Evolutionary conservation across 2,113 vertebrate species (phyloP), one percentile per base, ranked within the genome.

Genomic region (Chrysemys picta): DNA sequence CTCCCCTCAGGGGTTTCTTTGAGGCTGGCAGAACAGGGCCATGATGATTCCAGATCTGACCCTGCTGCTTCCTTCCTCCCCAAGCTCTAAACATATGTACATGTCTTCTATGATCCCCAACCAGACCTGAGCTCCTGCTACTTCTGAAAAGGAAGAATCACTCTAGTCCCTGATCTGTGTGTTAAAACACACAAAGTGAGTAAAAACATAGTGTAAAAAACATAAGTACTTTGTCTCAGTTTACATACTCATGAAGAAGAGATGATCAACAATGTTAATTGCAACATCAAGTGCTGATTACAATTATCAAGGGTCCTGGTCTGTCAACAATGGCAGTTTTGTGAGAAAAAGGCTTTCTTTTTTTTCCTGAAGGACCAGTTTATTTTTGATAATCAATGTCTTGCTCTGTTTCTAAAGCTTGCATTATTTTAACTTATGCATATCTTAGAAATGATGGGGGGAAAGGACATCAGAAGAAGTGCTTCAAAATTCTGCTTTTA

Each of bases 271-370:
- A 56, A 53, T 75, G 80, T 89, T 94, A 90, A 96, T 3, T 94
- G 90, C 84, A 94, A 47, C 78, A 94, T 94, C 78, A 93, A 65
- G 52, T 82, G 52, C 86, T 83, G 82, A 80, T 94, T 89, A 45
- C 83, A 84, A 27, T 86, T 93, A 62, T 82, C 80, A 78, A 78
- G 69, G 25, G 50, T 93, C 52, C 50, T 90, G 93, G 29, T 82
- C 69, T 82, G 59, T 93, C 76, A 88, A 2, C 31, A 89, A 69
- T 59, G 47, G 31, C 76, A 80, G 14, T 45, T 10, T 21, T 89
- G 50, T 53, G 82, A 47, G 21, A 93, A 82, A 31, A 79, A 59
- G 75, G 56, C 13, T 85, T 14, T 1, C 85, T 90, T 47, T 14
- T 1, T 88, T 91, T 42, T 80, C 90, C 90, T 84, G 59, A 80